Conservation (phyloP, 2,888 invertebrate genomes). For the Baccha elongata region DNA sequence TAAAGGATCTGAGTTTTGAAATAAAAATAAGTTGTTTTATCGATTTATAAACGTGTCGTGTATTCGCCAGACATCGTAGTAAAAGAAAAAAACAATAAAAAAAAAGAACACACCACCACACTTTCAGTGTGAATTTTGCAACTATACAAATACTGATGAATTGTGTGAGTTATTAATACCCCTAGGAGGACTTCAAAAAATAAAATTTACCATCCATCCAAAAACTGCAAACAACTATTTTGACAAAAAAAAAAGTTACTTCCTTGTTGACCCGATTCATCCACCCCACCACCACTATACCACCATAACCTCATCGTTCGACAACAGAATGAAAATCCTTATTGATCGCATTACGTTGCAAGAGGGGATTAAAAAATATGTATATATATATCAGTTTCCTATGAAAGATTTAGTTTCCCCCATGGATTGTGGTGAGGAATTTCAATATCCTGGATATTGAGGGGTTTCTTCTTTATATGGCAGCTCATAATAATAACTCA, state of each 20-base stretch:
- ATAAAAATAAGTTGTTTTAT: slow-evolving; percentile 68
- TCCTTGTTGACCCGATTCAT: slow-evolving; percentile 58
- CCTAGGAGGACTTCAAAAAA: slow-evolving; percentile 39
- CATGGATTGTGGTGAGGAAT: slow-evolving; percentile 30
- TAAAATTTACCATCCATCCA: slow-evolving; percentile 59
- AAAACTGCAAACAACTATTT: slow-evolving; percentile 27
- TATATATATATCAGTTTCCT: slow-evolving; percentile 2
- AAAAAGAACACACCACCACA: neutral
- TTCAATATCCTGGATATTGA: slow-evolving; percentile 46
- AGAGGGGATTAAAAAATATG: slow-evolving; percentile 8
- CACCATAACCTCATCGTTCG: neutral
- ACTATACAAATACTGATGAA: slow-evolving; percentile 15
- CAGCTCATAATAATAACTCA: slow-evolving; percentile 41
- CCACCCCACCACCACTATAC: neutral
- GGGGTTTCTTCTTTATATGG: slow-evolving; percentile 9
- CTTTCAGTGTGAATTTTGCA: slow-evolving; percentile 34
- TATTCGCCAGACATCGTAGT: slow-evolving; percentile 34
- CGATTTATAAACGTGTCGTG: slow-evolving; percentile 50
- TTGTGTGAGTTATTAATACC: slow-evolving; percentile 52
- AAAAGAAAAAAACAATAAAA: slow-evolving; percentile 20
- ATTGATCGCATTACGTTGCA: slow-evolving; percentile 45
- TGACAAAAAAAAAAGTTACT: slow-evolving; percentile 13
- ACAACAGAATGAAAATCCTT: slow-evolving; percentile 23
- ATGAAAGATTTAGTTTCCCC: slow-evolving; percentile 35
- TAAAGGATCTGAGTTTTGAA: slow-evolving; percentile 32